These are phyloP conservation scores for Cuniculus paca DNA, from an alignment of 2,797 vertebrate genomes.

Conservation along the genomic window DNA sequence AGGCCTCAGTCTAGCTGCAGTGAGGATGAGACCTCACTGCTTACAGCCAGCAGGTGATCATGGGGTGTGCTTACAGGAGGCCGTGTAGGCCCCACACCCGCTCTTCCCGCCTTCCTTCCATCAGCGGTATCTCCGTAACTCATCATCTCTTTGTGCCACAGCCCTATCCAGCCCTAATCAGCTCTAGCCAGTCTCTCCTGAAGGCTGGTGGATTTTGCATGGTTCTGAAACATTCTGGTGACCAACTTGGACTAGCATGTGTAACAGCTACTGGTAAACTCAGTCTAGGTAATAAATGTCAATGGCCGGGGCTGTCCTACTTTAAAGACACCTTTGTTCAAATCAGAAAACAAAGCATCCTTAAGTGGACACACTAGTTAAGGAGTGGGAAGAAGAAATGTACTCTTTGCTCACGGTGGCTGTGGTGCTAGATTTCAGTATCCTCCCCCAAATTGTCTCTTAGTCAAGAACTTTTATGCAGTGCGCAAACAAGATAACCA, in stretches of 20 bases:
- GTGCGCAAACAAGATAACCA: neutral
- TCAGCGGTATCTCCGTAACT: neutral
- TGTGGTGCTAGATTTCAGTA: neutral
- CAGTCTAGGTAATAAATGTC: constrained; percentile 15
- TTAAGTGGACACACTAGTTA: neutral
- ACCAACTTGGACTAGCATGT: constrained; percentile 45
- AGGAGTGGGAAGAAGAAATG: neutral
- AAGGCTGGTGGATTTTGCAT: neutral
- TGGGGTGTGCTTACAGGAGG: neutral
- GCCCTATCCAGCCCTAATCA: neutral
- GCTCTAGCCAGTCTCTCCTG: neutral
- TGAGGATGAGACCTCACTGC: neutral
- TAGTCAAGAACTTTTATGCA: neutral
- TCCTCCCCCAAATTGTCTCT: too few relatives aligned
- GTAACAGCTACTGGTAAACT: constrained; percentile 65
- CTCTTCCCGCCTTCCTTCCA: neutral
- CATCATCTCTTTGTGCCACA: neutral
- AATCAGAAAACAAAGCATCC: neutral
- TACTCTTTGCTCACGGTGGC: neutral
- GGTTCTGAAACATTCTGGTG: constrained; percentile 55
- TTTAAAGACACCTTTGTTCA: neutral
- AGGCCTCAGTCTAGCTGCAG: neutral
- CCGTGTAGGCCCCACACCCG: neutral
- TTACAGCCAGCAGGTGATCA: too few relatives aligned
- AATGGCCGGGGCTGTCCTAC: neutral